These are phyloP conservation scores for Drosophila ercepeae DNA, from an alignment of 1,140 invertebrate genomes.

Conservation along the genomic window DNA sequence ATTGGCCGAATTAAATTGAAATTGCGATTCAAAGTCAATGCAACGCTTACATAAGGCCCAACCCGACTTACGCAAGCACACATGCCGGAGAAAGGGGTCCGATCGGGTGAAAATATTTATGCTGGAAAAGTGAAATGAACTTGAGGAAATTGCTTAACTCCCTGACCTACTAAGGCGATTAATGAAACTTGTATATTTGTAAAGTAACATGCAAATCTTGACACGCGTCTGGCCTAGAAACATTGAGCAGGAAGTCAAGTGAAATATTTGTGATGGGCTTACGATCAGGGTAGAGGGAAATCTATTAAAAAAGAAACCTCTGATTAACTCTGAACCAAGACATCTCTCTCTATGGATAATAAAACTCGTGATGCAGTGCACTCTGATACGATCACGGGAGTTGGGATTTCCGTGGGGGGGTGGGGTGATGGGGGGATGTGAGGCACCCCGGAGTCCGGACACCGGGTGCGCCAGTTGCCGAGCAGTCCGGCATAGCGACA, in stretches of 20 bases:
- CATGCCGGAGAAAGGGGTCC: conserved; percentile 15
- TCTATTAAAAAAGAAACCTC: no score
- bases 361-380: background rate
- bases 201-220: conserved; percentile 7
- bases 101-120: conserved; percentile 26
- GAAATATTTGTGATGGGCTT: background rate
- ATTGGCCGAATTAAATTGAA: conserved; percentile 29
- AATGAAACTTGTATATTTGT: background rate
- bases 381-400: no score
- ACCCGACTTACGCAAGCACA: conserved; percentile 53
- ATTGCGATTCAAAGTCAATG: conserved; percentile 74
- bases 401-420: no score
- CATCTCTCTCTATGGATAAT: no score
- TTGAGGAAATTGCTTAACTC: conserved; percentile 24
- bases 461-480: background rate
- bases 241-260: background rate
- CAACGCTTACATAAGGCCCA: conserved; percentile 63
- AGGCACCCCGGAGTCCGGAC: background rate
- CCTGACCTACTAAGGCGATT: conserved; percentile 26
- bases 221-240: conserved; percentile 32
- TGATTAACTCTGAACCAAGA: background rate
- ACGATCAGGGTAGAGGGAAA: no score
- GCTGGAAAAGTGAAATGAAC: conserved; percentile 23
- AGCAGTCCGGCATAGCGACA: conserved; percentile 33
- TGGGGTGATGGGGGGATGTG: no score